Conservation (phyloP, 2,113 vertebrate species). For the Cryptomyrus ogoouensis region DNA sequence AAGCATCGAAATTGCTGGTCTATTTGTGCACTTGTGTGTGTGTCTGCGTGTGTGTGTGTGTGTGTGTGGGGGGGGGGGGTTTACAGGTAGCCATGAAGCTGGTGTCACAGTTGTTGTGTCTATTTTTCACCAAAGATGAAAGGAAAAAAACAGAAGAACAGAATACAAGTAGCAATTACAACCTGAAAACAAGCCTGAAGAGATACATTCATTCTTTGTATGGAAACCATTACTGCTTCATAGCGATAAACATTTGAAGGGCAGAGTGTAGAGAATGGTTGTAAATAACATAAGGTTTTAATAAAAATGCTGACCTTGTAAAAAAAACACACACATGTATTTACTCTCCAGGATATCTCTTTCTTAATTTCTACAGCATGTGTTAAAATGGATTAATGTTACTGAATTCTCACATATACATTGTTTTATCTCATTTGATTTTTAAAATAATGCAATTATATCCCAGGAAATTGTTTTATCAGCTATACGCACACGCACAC, state of each 20-base stretch:
- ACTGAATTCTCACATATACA: neutral
- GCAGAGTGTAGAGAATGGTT: neutral
- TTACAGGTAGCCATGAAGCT: too few relatives aligned
- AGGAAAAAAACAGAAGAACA: neutral
- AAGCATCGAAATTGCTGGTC: neutral
- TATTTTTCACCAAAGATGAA: neutral
- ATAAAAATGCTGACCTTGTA: neutral
- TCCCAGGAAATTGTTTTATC: neutral
- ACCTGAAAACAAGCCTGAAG: neutral
- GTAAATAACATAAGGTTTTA: neutral
- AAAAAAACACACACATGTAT: neutral
- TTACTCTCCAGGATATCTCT: neutral
- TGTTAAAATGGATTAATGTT: neutral
- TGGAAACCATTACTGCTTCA: neutral
- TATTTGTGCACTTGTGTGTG: neutral
- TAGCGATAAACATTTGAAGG: neutral
- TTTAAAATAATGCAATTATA: neutral
- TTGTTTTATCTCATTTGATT: neutral
- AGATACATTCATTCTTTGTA: neutral
- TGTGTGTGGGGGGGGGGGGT: too few relatives aligned
- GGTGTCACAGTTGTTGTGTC: neutral
- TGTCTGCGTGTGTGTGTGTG: neutral
- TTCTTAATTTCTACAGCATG: neutral
- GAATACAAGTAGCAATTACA: neutral
- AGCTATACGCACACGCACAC: too few relatives aligned